A percentile compares a stretch with the other conserved stretches of the same genome.
These are phyloP conservation scores for Sclerodermus sp. DNA, from an alignment of 2,888 invertebrate species.

Conservation along the genomic window DNA sequence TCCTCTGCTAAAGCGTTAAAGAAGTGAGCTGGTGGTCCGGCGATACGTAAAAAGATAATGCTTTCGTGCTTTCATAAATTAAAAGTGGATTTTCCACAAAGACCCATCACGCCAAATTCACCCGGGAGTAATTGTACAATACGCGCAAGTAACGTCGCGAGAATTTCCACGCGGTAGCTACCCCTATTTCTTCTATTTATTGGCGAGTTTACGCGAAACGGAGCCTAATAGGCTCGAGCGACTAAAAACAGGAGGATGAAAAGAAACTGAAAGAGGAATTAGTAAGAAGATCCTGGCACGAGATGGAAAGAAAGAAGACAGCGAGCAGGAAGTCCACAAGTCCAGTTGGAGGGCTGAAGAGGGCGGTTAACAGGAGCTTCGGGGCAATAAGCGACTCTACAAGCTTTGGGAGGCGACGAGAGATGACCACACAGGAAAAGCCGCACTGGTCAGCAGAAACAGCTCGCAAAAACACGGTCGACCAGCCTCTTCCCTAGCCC, in stretches of 20 bases:
- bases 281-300: conserved; percentile 2
- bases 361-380: conserved; percentile 48
- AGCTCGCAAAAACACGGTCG: conserved; percentile 43
- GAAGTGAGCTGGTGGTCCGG: conserved; percentile 7
- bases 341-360: conserved; percentile 23
- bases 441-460: conserved; percentile 53
- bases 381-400: conserved; percentile 52
- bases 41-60: conserved; percentile 9
- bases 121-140: too few relatives aligned
- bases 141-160: too few relatives aligned
- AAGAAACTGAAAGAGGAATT: conserved; percentile 6
- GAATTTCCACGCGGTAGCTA: too few relatives aligned
- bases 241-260: not conserved
- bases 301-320: conserved; percentile 16
- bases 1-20: conserved; percentile 12
- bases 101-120: too few relatives aligned
- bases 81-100: too few relatives aligned
- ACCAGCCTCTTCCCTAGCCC: conserved; percentile 24
- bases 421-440: conserved; percentile 49
- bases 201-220: too few relatives aligned
- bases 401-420: conserved; percentile 51
- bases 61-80: not conserved
- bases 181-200: too few relatives aligned
- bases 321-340: conserved; percentile 33
- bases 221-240: too few relatives aligned